A percentile compares a stretch with the other conserved stretches of the same genome.
phyloP scores from a whole-genome alignment of 2,888 invertebrate species.

The Leucania comma region DNA sequence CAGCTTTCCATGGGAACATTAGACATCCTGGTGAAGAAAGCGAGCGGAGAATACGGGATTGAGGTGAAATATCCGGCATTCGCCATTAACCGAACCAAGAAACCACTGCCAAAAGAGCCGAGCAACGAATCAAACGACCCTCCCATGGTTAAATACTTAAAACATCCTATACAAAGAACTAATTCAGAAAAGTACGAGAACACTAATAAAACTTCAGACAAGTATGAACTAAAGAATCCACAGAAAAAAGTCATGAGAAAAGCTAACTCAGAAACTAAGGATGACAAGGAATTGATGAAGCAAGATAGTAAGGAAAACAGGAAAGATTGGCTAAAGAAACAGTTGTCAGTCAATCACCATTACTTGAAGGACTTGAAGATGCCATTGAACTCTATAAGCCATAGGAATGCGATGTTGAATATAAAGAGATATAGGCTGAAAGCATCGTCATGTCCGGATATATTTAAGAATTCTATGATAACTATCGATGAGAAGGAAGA shows the following conservation, averaged over 20 bases:
- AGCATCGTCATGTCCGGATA: conserved; percentile 97
- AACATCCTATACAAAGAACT: conserved; percentile 76
- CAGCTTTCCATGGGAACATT: conserved; percentile 92
- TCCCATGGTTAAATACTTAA: conserved; percentile 75
- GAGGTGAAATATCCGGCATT: conserved; percentile 77
- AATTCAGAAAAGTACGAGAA: conserved; percentile 79
- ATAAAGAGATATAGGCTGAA: conserved; percentile 95
- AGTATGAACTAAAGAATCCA: conserved; percentile 76
- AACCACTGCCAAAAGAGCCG: conserved; percentile 48
- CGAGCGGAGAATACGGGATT: conserved; percentile 73
- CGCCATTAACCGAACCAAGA: conserved; percentile 64
- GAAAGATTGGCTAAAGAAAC: conserved; percentile 87
- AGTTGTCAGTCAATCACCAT: conserved; percentile 91
- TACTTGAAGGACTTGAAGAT: conserved; percentile 93
- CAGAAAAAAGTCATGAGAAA: conserved; percentile 73
- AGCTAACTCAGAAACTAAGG: conserved; percentile 76
- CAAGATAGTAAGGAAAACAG: conserved; percentile 85
- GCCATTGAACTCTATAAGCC: conserved; percentile 95
- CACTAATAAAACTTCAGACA: conserved; percentile 70
- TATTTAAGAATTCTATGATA: conserved; percentile 97
- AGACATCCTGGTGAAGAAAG: conserved; percentile 87
- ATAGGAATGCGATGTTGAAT: conserved; percentile 96
- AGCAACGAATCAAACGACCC: conserved; percentile 73
- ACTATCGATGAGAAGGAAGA: conserved; percentile 95
- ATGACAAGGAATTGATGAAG: conserved; percentile 81